Evolutionary conservation across 2,888 invertebrate genomes (phyloP), one percentile per base, ranked within the genome.

Genomic region (Cylindroiulus punctatus): DNA sequence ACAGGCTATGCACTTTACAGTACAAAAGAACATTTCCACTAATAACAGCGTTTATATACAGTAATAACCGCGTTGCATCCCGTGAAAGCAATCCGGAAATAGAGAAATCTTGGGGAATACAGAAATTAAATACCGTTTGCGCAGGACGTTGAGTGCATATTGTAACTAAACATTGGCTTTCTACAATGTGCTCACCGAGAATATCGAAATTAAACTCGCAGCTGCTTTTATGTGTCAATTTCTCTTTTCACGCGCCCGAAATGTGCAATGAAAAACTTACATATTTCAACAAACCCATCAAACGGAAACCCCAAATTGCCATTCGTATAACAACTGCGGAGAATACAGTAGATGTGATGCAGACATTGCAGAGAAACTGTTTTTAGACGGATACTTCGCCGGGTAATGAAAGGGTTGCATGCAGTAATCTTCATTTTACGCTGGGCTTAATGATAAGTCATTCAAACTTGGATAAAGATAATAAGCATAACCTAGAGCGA

Each of bases 201-300:
- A 57, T 57, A 57, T 57, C 57, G n/a, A 57, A 57, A 57, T 57
- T 57, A 57, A 57, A 57, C 8, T 57, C n/a, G n/a, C 19, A 57
- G 19, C n/a, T 57, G 19, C n/a, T 19, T 57, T 57, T 57, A 57
- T 57, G 57, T 57, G 57, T 22, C n/a, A 57, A n/a, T 57, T 57
- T 57, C 57, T 52, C 19, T 14, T 57, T 57, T 57, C 22, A 57
- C n/a, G 57, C 22, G 57, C 57, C 7, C 22, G 57, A 17, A 57
- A 57, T n/a, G n/a, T n/a, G n/a, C 57, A n/a, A 57, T 4, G 57
- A 57, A 5, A 57, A 57, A n/a, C 5, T 57, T 57, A 14, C 57
- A 57, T 57, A 57, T 57, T 57, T 57, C 22, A 57, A 5, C 19
- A 57, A 57, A 57, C 57, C 57, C 57, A 57, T 57, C 19, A 57